Evolutionary conservation across 2,113 vertebrate genomes (phyloP), one percentile per base, ranked within the genome.

Genomic region (Dicaeum eximium): DNA sequence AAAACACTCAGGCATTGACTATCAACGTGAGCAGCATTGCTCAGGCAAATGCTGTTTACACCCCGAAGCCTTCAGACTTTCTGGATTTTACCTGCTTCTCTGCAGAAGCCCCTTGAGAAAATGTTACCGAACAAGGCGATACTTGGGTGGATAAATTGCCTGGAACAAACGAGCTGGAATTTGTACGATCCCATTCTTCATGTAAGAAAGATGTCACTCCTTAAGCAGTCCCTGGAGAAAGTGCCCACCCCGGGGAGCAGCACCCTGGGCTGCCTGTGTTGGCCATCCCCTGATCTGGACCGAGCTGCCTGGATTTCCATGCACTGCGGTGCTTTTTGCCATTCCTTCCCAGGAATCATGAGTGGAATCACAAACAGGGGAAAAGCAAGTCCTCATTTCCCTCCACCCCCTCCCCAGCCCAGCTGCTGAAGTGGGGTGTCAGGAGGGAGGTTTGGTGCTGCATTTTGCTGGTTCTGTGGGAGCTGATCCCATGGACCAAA

Each of bases 21-120:
- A 60, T 58, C 85, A 78, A 86, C 75, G 82, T 96, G 94, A 96
- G 93, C 92, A 92, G 93, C 95, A 94, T 96, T 48, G 83, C 90
- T 92, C 94, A 97, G 72, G 95, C 92, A 86, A 95, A 92, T 78
- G 80, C 67, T 83, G 80, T 94, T 96, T 96, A 95, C 92, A 96
- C 90, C 93, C 82, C 0, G 11, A 90, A 97, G 93, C 90, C 88
- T 96, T 94, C 83, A 94, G 92, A 95, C 75, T 80, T 94, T 81
- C 86, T 92, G 69, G 88, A 86, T 94, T 93, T 96, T 94, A 96
- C 96, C 92, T 95, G 93, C 86, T 88, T 93, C 86, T 93, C 92
- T 86, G 93, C 85, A 93, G 79, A 86, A 95, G 31, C 72, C 96
- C 92, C 90, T 92, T 80, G 95, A 96, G 94, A 88, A 95, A 95